These are phyloP conservation scores for Pocillopora damicornis DNA, from an alignment of 64 coral and sea anemone genomes.

Conservation along the genomic window DNA sequence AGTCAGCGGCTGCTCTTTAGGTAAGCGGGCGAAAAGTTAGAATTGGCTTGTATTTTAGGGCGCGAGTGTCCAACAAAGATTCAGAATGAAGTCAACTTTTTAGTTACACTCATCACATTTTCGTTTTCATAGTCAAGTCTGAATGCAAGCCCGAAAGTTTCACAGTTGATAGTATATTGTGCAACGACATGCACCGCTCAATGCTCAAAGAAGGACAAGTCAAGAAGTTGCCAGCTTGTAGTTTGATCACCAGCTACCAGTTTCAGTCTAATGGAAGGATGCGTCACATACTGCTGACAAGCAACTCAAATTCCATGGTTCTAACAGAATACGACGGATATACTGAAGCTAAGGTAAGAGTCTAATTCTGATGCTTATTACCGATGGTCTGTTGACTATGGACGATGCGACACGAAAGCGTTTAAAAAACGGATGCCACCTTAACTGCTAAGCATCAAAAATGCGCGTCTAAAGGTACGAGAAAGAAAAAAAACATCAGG, in stretches of 20 bases:
- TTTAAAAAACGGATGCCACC: too few species aligned
- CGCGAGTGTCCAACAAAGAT: not conserved
- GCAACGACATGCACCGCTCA: not conserved
- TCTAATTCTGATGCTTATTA: too few species aligned
- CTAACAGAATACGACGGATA: constrained; percentile 24
- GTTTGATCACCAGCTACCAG: constrained; percentile 31
- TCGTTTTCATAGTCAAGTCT: not conserved
- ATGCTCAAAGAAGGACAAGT: constrained; percentile 7
- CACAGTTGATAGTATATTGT: not conserved
- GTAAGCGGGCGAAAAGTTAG: not conserved
- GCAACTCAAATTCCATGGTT: not conserved
- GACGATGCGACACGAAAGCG: too few species aligned
- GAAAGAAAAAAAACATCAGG: too few species aligned
- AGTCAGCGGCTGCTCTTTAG: constrained; percentile 15
- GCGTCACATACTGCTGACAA: constrained; percentile 6
- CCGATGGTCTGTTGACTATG: too few species aligned
- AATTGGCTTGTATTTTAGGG: not conserved
- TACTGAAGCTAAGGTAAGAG: not conserved
- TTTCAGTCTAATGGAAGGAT: constrained; percentile 7
- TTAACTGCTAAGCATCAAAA: too few species aligned
- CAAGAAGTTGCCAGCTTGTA: not conserved
- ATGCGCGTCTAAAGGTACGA: too few species aligned
- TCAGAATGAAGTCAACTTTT: not conserved
- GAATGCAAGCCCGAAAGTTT: constrained; percentile 8
- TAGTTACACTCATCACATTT: not conserved